These are phyloP conservation scores for Hedya salicella DNA, from an alignment of 2,888 invertebrate species.

Conservation along the genomic window DNA sequence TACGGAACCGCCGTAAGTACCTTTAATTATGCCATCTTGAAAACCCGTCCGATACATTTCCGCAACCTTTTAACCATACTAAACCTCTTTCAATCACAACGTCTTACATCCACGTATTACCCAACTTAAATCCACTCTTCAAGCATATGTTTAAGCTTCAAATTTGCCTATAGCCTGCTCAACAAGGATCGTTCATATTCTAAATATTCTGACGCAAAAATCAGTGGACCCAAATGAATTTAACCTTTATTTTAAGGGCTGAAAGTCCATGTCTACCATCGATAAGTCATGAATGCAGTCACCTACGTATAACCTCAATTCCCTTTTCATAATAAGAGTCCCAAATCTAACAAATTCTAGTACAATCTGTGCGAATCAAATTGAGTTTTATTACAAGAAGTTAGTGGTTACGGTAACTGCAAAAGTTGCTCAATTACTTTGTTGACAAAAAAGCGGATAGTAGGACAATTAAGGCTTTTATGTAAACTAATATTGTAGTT, in stretches of 20 bases:
- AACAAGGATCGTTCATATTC: background rate
- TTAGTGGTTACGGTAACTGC: background rate
- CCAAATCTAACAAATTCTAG: constrained; percentile 1
- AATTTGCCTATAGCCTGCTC: background rate
- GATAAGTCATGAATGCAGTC: constrained; percentile 10
- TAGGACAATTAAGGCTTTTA: constrained; percentile 6
- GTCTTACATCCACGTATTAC: background rate
- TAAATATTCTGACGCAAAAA: background rate
- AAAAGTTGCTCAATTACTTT: constrained; percentile 7
- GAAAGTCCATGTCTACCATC: background rate
- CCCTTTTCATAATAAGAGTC: constrained; percentile 32
- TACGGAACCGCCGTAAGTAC: constrained; percentile 11
- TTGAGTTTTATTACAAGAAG: background rate
- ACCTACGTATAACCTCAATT: constrained; percentile 36
- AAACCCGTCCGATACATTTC: constrained; percentile 23
- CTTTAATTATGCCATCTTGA: constrained; percentile 28
- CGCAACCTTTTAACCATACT: constrained; percentile 14
- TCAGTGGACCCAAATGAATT: background rate
- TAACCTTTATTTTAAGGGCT: background rate
- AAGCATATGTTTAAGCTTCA: background rate
- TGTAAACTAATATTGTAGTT: too few species aligned
- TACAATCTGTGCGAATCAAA: background rate
- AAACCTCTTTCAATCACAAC: background rate
- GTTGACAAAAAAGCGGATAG: constrained; percentile 18
- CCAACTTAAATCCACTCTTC: background rate